phyloP scores from a whole-genome alignment of 2,113 vertebrate species.

The Oriolus oriolus region DNA sequence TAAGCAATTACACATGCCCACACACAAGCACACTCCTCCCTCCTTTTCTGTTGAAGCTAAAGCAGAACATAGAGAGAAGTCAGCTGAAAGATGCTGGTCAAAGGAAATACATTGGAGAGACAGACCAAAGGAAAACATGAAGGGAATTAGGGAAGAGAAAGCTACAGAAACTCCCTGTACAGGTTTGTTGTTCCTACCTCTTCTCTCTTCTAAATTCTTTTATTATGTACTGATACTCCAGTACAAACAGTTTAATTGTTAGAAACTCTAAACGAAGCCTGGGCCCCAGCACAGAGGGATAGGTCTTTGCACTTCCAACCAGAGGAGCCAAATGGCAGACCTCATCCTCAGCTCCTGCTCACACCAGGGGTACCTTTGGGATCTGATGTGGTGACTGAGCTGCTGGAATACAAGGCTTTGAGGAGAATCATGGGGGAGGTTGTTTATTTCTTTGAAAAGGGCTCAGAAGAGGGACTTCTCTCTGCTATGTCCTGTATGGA shows the following conservation, averaged over 20 bases:
- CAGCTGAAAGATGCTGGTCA: background rate
- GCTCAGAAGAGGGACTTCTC: background rate
- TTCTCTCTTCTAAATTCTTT: background rate
- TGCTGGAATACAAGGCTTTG: background rate
- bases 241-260: background rate
- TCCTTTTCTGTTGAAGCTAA: background rate
- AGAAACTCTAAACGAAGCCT: background rate
- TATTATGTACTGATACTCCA: background rate
- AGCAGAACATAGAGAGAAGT: background rate
- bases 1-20: background rate
- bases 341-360: background rate
- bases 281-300: background rate
- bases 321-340: background rate
- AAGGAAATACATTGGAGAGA: background rate
- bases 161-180: background rate
- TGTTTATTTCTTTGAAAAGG: background rate
- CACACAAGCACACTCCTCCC: background rate
- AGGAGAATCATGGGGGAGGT: fast-evolving
- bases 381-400: too few relatives aligned
- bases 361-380: background rate
- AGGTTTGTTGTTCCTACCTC: background rate
- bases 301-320: background rate
- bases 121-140: background rate
- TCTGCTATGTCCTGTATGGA: background rate
- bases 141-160: background rate